Evolutionary conservation across 2,888 invertebrate genomes (phyloP), one percentile per base, ranked within the genome.

Genomic region (Nomada fucata): DNA sequence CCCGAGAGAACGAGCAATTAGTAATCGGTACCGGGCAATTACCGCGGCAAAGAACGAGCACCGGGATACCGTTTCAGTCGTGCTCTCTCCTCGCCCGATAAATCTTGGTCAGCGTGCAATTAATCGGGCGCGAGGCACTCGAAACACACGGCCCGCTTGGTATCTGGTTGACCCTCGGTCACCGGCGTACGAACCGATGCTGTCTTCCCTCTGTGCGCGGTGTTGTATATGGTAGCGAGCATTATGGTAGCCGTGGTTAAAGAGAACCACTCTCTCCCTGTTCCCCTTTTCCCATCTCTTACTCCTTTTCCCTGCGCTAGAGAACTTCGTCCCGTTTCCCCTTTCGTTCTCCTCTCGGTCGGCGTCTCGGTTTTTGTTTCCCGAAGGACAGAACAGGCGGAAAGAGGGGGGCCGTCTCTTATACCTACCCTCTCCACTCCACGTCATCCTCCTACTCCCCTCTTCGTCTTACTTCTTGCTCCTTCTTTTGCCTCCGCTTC

Each of bases 111-210:
- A 76, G 88, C 83, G 85, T 84, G 91, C 90, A 92, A 92, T 92
- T 92, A 92, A 92, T 92, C 92, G 91, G 89, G 90, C 84, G 89
- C 89, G 85, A 91, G 89, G 88, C 86, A 88, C 85, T 88, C 86
- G 86, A 86, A 89, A 89, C 87, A 89, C 87, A 88, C 85, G 75
- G 78, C 78, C 83, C 76, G 82, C 73, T 79, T 86, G 90, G 91
- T 91, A 91, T 92, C 89, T 89, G 88, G 89, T 89, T 91, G 91
- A 92, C 92, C 92, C 89, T 89, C 81, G 91, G 90, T 90, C 91
- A 90, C 85, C 83, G 82, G 67, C 79, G 77, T 80, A 85, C 80
- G 83, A 88, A 86, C 86, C 88, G 65, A 77, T 76, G 85, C 81
- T 83, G 83, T 89, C 87, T 89, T 89, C 86, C 80, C 86, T 76